A percentile compares a stretch with the other conserved stretches of the same genome.
Evolutionary conservation across 2,113 vertebrate genomes (phyloP).

Genomic region (Cyphomyrus discorhynchus): DNA sequence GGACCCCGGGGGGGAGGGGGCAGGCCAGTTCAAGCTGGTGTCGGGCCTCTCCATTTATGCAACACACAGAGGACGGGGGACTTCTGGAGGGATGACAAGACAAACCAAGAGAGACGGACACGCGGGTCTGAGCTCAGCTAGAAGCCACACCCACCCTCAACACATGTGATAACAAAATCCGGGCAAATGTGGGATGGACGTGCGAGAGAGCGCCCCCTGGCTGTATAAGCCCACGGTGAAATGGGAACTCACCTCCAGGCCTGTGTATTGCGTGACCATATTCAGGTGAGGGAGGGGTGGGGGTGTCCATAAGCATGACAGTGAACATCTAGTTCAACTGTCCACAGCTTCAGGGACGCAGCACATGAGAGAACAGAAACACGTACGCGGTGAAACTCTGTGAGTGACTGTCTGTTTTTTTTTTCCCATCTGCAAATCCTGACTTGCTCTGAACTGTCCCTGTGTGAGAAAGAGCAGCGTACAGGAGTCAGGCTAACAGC

Average conservation of each 20-base stretch:
- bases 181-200: neutral
- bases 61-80: neutral
- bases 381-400: too few relatives aligned
- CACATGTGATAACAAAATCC: slow-evolving; percentile 6
- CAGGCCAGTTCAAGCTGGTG: too few relatives aligned
- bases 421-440: neutral
- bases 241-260: neutral
- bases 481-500: neutral
- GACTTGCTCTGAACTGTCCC: neutral
- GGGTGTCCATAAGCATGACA: neutral
- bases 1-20: too few relatives aligned
- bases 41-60: neutral
- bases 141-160: neutral
- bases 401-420: neutral
- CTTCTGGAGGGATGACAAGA: slow-evolving; percentile 7
- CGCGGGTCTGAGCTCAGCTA: neutral
- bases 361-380: neutral
- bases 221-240: neutral
- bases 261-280: neutral
- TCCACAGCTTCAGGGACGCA: neutral
- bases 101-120: neutral
- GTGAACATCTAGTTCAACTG: neutral
- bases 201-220: neutral
- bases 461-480: neutral
- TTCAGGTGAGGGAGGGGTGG: neutral